Percentiles rank a stretch among this genome's conserved stretches.
Evolutionary conservation across 2,113 vertebrate genomes (phyloP).

Genomic region (Caloenas nicobarica): DNA sequence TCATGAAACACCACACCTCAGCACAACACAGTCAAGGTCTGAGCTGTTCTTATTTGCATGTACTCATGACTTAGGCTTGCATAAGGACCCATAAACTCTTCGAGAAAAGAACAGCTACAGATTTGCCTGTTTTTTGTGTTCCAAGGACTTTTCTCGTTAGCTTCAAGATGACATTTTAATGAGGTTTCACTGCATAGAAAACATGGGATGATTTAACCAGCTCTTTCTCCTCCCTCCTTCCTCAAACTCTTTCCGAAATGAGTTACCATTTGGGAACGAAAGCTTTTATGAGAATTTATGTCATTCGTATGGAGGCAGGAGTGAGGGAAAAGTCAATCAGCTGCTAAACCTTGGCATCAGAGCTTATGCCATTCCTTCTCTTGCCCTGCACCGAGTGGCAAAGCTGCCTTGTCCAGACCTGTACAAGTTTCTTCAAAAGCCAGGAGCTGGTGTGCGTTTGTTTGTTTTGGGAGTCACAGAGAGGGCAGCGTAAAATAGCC

Average conservation of each 20-base stretch:
- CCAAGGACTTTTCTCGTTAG: constrained; percentile 62
- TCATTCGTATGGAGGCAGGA: not conserved
- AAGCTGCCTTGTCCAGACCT: not conserved
- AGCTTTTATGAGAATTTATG: not conserved
- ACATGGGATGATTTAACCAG: not conserved
- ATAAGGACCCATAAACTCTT: constrained; percentile 33
- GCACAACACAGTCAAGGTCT: not conserved
- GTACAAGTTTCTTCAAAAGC: constrained; percentile 50
- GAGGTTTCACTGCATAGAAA: constrained; percentile 58
- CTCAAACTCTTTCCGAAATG: constrained; percentile 1
- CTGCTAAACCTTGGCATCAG: not conserved
- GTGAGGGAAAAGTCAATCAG: not conserved
- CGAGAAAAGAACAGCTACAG: not conserved
- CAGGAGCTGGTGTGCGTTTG: not conserved
- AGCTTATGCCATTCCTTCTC: not conserved
- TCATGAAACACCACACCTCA: not conserved
- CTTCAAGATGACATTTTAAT: constrained; percentile 62
- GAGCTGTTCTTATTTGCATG: constrained; percentile 60
- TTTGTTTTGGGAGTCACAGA: constrained; percentile 42
- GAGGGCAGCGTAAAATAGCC: constrained; percentile 36
- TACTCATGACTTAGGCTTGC: not conserved
- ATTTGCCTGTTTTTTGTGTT: constrained; percentile 58
- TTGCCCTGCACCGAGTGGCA: not conserved
- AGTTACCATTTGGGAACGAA: not conserved
- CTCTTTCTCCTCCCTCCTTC: not conserved